Percentiles rank a stretch among this genome's conserved stretches.
phyloP scores from a whole-genome alignment of 2,888 invertebrate genomes.

The Diarsia rubi region DNA sequence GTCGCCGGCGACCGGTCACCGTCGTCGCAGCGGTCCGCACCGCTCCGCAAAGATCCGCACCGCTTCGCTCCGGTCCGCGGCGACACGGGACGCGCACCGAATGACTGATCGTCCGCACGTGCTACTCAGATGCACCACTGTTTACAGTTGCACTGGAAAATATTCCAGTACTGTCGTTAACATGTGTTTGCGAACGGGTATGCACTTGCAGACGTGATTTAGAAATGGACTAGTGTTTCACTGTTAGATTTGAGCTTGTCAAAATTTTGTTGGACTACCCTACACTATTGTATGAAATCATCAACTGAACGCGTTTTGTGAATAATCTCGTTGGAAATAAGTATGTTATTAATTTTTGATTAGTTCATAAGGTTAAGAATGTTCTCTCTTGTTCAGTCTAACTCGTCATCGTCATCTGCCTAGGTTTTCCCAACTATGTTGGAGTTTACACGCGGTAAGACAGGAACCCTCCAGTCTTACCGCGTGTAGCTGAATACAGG shows the following conservation, averaged over 20 bases:
- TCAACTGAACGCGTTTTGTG: background rate
- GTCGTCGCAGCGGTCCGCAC: conserved; percentile 26
- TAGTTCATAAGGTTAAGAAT: no score
- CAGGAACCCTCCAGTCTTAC: no score
- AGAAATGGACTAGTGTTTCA: conserved; percentile 3
- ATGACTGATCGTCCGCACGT: conserved; percentile 78
- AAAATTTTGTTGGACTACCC: background rate
- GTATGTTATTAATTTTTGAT: no score
- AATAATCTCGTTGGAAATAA: no score
- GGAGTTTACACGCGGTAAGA: no score
- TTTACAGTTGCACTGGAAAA: conserved; percentile 54
- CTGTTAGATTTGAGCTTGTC: background rate
- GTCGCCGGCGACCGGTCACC: conserved; percentile 42
- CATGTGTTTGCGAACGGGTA: conserved; percentile 37
- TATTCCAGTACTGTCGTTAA: conserved; percentile 46
- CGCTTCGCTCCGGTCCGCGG: conserved; percentile 39
- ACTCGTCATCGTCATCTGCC: no score
- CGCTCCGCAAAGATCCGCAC: conserved; percentile 25
- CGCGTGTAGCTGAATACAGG: no score
- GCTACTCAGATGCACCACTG: conserved; percentile 64
- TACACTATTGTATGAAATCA: background rate
- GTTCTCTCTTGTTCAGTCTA: background rate
- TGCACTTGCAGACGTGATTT: conserved; percentile 45
- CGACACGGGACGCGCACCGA: conserved; percentile 69
- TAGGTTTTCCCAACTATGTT: no score